Evolutionary conservation across 2,888 invertebrate genomes (phyloP), one percentile per base, ranked within the genome.

Genomic region (Troides helena): DNA sequence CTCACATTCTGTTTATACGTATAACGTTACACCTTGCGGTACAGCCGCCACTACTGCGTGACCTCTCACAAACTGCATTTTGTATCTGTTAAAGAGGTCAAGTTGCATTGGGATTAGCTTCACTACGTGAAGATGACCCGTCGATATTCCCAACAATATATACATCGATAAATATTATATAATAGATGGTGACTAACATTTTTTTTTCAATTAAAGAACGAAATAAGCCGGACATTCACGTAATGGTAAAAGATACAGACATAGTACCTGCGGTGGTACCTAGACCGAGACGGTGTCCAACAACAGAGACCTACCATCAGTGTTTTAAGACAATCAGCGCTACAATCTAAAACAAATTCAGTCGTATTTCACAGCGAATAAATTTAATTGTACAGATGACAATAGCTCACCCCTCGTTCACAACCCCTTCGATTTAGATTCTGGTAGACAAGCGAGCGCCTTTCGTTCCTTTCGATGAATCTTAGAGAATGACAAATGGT

Each of bases 361-460:
- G 76, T 74, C 74, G 73, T 80, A 84, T 88, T 87, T 88, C 85
- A 89, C 88, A 87, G 84, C 83, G 84, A 89, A 89, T 89, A 88
- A 87, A 89, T 78, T 81, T 83, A 82, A 83, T 87, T 88, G 84
- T 79, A 65, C 68, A 69, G 73, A 62, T 69, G 69, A 87, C 88
- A 87, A 88, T 85, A 74, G 81, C 72, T 75, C 77, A 81, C 85
- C 87, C 87, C 80, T 82, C 77, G 71, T 78, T 79, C 78, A 72
- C 75, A 82, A 80, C 86, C 88, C 85, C 81, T 77, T 82, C 74
- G 83, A 85, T 85, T 84, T 83, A 82, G 81, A 83, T 78, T 82
- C 79, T 78, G 73, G 83, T 81, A 89, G 88, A 88, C 88, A 87
- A 87, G 80, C 76, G 78, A 87, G 80, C 76, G 78, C 79, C 85